These are phyloP conservation scores for Volucella bombylans DNA, from an alignment of 2,888 invertebrate species.

Conservation along the genomic window DNA sequence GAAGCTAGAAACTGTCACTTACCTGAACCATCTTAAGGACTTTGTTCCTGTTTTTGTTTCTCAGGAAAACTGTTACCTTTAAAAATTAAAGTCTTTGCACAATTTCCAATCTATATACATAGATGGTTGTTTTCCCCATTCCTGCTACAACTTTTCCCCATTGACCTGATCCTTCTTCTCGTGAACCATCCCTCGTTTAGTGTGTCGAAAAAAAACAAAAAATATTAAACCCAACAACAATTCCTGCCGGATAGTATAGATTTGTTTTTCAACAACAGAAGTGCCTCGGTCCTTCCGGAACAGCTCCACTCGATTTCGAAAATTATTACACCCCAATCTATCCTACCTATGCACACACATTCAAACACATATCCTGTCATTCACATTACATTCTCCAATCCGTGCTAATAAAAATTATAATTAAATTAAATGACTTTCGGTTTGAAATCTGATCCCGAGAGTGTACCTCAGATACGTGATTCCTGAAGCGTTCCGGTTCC, in stretches of 20 bases:
- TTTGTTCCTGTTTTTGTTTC: no score
- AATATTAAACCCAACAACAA: background rate
- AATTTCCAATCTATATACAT: no score
- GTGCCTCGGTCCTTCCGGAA: background rate
- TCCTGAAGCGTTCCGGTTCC: background rate
- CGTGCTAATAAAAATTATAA: constrained; percentile 58
- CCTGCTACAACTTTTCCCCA: no score
- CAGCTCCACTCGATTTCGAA: background rate
- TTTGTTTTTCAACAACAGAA: background rate
- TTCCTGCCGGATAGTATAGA: background rate
- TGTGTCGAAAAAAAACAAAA: no score
- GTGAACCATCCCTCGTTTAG: no score
- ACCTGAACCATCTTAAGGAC: no score
- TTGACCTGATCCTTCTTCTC: no score
- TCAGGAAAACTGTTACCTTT: no score
- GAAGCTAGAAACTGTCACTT: no score
- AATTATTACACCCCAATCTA: no score
- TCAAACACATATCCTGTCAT: background rate
- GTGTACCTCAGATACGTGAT: background rate
- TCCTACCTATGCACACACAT: background rate
- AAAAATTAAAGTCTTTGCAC: no score
- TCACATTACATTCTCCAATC: constrained; percentile 8
- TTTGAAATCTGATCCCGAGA: background rate
- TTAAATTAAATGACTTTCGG: constrained; percentile 60
- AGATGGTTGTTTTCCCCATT: no score